These are phyloP conservation scores for Pterophyllum scalare DNA, from an alignment of 2,113 vertebrate genomes.

Conservation along the genomic window DNA sequence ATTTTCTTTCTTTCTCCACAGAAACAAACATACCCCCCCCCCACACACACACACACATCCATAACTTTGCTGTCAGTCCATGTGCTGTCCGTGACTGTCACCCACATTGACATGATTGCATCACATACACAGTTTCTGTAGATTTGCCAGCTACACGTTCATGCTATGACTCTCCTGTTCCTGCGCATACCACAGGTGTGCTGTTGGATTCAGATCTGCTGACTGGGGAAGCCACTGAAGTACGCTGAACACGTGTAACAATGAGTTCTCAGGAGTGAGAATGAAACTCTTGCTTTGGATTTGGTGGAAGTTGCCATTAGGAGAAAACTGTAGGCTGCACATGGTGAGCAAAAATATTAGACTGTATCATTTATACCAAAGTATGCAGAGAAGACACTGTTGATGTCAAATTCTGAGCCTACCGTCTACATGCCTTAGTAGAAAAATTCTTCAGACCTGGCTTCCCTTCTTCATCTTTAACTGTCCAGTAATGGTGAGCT, in stretches of 20 bases:
- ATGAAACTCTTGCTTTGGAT: background rate
- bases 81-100: background rate
- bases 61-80: slow-evolving; percentile 8
- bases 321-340: background rate
- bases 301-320: background rate
- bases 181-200: background rate
- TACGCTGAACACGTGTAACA: background rate
- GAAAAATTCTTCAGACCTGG: background rate
- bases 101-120: background rate
- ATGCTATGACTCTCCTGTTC: background rate
- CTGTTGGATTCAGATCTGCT: background rate
- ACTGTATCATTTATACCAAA: background rate
- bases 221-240: background rate
- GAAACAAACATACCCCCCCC: slow-evolving; percentile 17
- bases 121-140: background rate
- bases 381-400: background rate
- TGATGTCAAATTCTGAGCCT: background rate
- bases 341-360: background rate
- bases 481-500: background rate
- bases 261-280: no score
- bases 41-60: background rate
- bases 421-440: background rate
- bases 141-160: background rate
- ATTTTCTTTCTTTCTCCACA: slow-evolving; percentile 17
- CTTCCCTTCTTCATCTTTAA: background rate